Evolutionary conservation across 2,113 vertebrate species (phyloP).

Genomic region (Fulmarus glacialis): DNA sequence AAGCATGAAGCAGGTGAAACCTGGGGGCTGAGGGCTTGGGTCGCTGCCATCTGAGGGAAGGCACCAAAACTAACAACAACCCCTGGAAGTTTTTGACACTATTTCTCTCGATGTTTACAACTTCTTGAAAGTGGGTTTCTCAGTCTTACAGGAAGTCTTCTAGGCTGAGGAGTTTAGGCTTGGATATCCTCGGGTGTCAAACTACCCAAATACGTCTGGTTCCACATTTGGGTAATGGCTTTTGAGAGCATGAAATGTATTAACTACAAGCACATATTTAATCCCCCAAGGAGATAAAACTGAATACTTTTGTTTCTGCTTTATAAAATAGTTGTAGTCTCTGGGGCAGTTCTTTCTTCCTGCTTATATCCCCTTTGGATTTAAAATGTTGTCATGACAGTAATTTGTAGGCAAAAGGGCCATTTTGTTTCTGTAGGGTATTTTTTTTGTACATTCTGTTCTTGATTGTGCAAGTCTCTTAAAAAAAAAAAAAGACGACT

Average conservation of each 20-base stretch:
- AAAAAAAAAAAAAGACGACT: too few relatives aligned
- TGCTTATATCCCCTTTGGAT: not conserved
- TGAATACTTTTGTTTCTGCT: not conserved
- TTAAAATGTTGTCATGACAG: not conserved
- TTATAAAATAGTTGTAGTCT: not conserved
- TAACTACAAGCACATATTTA: not conserved
- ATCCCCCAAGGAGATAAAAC: not conserved
- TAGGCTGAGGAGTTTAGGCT: not conserved
- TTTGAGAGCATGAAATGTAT: not conserved
- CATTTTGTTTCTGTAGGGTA: not conserved
- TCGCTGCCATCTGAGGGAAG: fast-evolving
- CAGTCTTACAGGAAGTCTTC: not conserved
- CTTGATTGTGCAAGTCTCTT: not conserved
- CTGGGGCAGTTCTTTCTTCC: not conserved
- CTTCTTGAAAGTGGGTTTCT: not conserved
- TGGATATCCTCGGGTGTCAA: not conserved
- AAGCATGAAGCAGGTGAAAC: not conserved
- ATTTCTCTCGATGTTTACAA: not conserved
- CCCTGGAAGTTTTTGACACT: not conserved
- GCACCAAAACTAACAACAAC: not conserved
- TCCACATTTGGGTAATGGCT: not conserved
- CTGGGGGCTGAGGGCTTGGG: not conserved
- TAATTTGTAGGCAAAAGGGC: not conserved
- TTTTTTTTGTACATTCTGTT: not conserved
- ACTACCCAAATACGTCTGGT: not conserved